phyloP scores from a whole-genome alignment of 92 coral and sea anemone genomes.

The Scolanthus callimorphus region DNA sequence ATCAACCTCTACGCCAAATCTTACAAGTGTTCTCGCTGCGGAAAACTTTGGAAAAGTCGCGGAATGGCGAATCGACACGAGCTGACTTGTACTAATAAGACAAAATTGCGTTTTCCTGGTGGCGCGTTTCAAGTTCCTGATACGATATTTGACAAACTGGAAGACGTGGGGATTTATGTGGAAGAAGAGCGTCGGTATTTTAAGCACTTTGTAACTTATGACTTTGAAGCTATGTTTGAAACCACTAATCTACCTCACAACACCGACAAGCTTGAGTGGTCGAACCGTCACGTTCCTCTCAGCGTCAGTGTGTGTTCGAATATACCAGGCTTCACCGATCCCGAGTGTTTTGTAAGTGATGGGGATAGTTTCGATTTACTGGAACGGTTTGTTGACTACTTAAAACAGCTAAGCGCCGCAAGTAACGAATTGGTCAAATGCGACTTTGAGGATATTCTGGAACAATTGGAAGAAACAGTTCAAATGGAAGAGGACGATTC shows the following conservation, averaged over 20 bases:
- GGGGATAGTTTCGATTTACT: conserved; percentile 11
- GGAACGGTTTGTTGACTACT: conserved; percentile 1
- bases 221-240: conserved; percentile 11
- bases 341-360: conserved; percentile 10
- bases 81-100: conserved; percentile 2
- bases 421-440: not conserved
- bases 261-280: conserved; percentile 11
- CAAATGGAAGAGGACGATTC: no score
- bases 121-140: conserved; percentile 6
- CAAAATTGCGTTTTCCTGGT: conserved; percentile 6
- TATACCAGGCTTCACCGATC: conserved; percentile 18
- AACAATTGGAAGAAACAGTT: not conserved
- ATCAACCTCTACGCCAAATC: conserved; percentile 12
- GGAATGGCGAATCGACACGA: conserved; percentile 4
- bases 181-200: not conserved
- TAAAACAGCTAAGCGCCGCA: conserved; percentile 2
- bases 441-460: conserved; percentile 1
- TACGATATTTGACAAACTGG: conserved; percentile 1
- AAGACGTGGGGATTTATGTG: conserved; percentile 2
- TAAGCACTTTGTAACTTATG: conserved; percentile 5
- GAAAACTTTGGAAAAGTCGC: conserved; percentile 4
- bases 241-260: not conserved
- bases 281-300: conserved; percentile 12
- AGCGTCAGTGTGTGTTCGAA: conserved; percentile 17
- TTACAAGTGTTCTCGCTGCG: conserved; percentile 28